Evolutionary conservation across 2,113 vertebrate species (phyloP).

Genomic region (Lycocorax pyrrhopterus): DNA sequence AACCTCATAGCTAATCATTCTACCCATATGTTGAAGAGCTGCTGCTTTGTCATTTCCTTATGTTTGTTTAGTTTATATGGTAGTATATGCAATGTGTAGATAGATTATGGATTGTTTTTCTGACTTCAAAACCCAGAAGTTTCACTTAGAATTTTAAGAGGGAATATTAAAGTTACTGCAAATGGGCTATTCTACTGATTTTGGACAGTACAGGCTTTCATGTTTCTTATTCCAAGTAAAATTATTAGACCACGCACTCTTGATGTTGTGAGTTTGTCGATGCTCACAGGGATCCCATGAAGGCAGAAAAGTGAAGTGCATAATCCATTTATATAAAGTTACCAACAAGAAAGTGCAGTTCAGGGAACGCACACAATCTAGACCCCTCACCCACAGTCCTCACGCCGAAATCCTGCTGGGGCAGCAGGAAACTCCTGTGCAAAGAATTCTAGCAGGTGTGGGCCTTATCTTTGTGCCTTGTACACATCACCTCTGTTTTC

Average conservation of each 20-base stretch:
- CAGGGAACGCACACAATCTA: background rate
- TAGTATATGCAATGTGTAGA: background rate
- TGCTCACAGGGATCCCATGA: background rate
- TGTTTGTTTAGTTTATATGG: constrained; percentile 5
- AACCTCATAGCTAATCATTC: constrained; percentile 37
- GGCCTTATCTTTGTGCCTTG: background rate
- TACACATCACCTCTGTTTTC: background rate
- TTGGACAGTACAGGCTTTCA: background rate
- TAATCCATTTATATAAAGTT: background rate
- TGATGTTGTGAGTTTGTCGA: background rate
- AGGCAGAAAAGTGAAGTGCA: background rate
- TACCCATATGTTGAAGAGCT: constrained; percentile 3
- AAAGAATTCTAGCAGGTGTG: background rate
- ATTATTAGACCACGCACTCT: background rate
- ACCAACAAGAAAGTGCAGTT: background rate
- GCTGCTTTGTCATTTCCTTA: constrained; percentile 68
- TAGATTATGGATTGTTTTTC: constrained; percentile 43
- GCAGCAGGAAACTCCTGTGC: background rate
- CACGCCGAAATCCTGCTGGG: background rate
- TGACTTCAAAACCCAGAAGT: constrained; percentile 30
- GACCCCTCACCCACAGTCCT: background rate
- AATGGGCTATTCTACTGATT: background rate
- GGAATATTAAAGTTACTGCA: background rate
- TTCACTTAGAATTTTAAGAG: constrained; percentile 34
- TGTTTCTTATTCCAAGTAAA: background rate